These are phyloP conservation scores for Carollia perspicillata DNA, from an alignment of 2,113 vertebrate genomes.

Conservation along the genomic window DNA sequence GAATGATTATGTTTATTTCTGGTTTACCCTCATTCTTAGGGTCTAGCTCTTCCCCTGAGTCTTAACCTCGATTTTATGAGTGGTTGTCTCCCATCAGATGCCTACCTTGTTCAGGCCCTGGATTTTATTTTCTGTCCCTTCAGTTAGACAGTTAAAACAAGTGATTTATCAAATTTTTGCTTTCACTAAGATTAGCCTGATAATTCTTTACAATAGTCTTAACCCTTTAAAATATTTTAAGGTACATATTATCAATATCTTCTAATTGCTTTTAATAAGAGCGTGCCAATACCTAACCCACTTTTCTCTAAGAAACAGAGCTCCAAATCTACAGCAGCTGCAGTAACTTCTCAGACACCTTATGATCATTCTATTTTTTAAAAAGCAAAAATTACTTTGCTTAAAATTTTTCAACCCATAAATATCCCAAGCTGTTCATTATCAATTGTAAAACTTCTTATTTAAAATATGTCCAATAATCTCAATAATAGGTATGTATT, in stretches of 20 bases:
- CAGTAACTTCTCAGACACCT: neutral
- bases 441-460: neutral
- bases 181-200: neutral
- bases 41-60: neutral
- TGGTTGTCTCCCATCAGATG: neutral
- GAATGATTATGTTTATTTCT: neutral
- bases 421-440: neutral
- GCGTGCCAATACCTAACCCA: neutral
- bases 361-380: neutral
- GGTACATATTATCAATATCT: neutral
- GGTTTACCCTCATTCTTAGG: neutral
- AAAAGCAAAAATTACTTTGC: neutral
- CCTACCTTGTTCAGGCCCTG: neutral
- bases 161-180: neutral
- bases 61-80: neutral
- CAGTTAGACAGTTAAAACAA: neutral
- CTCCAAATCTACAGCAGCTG: neutral
- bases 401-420: neutral
- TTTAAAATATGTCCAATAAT: conserved; percentile 17
- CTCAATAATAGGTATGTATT: neutral
- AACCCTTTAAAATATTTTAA: neutral
- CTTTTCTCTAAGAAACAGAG: neutral
- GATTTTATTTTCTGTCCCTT: neutral
- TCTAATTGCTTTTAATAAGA: conserved; percentile 21
- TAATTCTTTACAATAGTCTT: neutral